Evolutionary conservation across 1,140 invertebrate genomes (phyloP).

Genomic region (Brachionus manjavacas): DNA sequence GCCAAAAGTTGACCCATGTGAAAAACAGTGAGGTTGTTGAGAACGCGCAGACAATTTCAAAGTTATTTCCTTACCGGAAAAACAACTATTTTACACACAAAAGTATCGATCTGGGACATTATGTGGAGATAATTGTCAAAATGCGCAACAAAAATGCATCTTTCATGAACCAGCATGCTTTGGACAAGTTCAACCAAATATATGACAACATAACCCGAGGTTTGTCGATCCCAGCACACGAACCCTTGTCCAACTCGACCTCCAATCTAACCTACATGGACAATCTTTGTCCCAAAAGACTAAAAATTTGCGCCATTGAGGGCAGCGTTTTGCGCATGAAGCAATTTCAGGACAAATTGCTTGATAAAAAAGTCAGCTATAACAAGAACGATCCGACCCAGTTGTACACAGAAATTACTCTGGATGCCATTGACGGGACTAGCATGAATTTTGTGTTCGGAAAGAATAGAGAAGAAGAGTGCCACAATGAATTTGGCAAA

Average conservation of each 20-base stretch:
- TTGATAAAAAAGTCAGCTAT: background rate
- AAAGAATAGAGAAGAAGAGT: background rate
- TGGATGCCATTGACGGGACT: background rate
- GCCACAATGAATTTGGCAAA: background rate
- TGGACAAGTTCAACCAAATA: constrained; percentile 30
- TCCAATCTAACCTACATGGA: constrained; percentile 5
- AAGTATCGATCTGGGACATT: constrained; percentile 9
- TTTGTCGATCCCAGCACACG: background rate
- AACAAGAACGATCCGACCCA: background rate
- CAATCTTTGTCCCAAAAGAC: constrained; percentile 6
- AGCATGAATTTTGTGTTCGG: constrained; percentile 21
- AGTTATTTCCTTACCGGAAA: background rate
- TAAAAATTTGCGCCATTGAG: constrained; percentile 22
- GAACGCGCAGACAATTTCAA: background rate
- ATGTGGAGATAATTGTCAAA: constrained; percentile 25
- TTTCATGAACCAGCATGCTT: background rate
- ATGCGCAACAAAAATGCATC: background rate
- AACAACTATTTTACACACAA: constrained; percentile 25
- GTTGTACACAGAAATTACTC: background rate
- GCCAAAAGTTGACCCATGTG: constrained; percentile 21
- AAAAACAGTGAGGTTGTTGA: background rate
- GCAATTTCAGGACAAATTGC: constrained; percentile 19
- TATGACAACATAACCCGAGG: constrained; percentile 6
- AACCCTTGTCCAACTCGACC: background rate
- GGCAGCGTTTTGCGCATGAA: background rate